Base-by-base conservation (phyloP, 2,888 invertebrate species). In the Teleogryllus oceanicus region DNA sequence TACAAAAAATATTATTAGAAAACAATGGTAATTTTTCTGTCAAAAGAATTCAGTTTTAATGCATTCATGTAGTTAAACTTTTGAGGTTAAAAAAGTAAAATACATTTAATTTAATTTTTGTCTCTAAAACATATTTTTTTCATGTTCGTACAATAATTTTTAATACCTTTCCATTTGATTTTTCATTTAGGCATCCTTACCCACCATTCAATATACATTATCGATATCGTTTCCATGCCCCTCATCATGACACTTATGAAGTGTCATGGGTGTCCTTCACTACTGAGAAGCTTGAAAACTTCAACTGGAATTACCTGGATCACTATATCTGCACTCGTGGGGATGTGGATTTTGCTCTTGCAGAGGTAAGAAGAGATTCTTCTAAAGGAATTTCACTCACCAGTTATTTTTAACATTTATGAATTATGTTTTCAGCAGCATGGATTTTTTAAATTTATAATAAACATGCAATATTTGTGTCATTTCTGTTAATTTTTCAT, bases 261-360 rank as follows among this genome's bases (percentile, higher is more conserved):
- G 94, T 96, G 74, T 98, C 97, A 0, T 96, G 95, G 91, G 97
- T 97, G 0, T 94, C 96, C 76, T 98, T 98, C 87, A 94, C 94
- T 2, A 96, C 97, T 0, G 97, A 98, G 87, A 96, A 96, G 85
- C 88, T 98, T 79, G 98, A 98, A 87, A 96, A 95, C 84, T 98
- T 95, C 86, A 97, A 96, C 88, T 99, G 98, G 98, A 98, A 98
- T 87, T 96, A 97, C 86, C 91, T 98, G 88, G 98, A 99, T 88
- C 96, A 97, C 87, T 98, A 98, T 86, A 96, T 98, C 83, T 97
- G 97, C 85, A 96, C 96, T 0, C 90, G 96, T 81, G 98, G 98
- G 1, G 97, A 97, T 86, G 94, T 95, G 0, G 97, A 97, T 86
- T 97, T 96, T 88, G 91, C 93, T 50, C 88, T 97, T 50, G 93